Evolutionary conservation across 2,113 vertebrate genomes (phyloP), one percentile per base, ranked within the genome.

Genomic region (Emydocephalus ijimae): DNA sequence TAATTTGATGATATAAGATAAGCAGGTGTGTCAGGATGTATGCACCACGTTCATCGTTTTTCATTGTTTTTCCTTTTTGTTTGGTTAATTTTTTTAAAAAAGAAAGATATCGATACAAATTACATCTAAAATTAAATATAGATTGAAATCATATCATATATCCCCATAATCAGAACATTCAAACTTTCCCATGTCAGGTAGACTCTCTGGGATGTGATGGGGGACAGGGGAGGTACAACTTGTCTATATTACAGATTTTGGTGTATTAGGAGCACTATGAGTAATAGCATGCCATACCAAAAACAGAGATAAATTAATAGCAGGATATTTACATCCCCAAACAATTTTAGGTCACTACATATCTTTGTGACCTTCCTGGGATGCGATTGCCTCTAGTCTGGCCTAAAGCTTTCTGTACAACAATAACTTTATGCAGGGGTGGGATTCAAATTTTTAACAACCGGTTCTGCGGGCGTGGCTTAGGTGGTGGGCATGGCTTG

Each of bases 151-250:
- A 34, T 74, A 74, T 74, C 64, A 18, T 74, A 74, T 74, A 74
- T 34, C 12, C 5, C 64, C 12, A 18, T 74, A 18, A 74, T 74
- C 64, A 74, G n/a, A 74, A 74, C 14, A 69, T 4, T 69, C 29
- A n/a, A 69, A n/a, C 29, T 3, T n/a, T n/a, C 11, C 26, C 29
- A 64, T 34, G 29, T 74, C 64, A 34, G 15, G n/a, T 15, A 74
- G 64, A 34, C 4, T 74, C 29, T 74, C 64, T n/a, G 4, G 26
- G 11, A 69, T n/a, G 61, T 69, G 29, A n/a, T 64, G 61, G 10
- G 3, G 56, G 6, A 0, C 0, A 0, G 55, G 55, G 21, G 23
- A 3, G 26, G 29, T n/a, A 12, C 29, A 14, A n/a, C 1, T 11
- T n/a, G 29, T 74, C 14, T 34, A 34, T 74, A 34, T 74, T 34